Evolutionary conservation across 2,888 invertebrate genomes (phyloP), one percentile per base, ranked within the genome.

Genomic region (Melieria picta): DNA sequence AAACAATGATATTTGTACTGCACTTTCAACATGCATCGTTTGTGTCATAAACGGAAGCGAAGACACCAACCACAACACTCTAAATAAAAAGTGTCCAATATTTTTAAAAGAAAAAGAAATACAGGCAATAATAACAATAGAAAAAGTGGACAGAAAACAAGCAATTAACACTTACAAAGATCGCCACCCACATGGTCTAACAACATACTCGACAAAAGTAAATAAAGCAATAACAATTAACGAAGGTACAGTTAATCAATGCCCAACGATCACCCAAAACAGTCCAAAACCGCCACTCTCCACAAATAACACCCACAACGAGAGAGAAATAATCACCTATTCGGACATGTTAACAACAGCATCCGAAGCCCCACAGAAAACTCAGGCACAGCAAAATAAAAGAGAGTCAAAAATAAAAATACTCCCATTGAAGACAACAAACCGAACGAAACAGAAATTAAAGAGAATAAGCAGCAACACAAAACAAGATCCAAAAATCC

Each of bases 121-220:
- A 30, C 30, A 30, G 30, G 30, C 30, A 30, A 30, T 30, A 30
- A 30, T 30, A 30, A 30, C 30, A 3, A 30, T 30, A 30, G 30
- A 30, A 30, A 30, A 30, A 30, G 30, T 30, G 30, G 69, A 69
- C 42, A 65, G 68, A 46, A 72, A 72, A 30, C 61, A 46, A 47
- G 65, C 68, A 30, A 55, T 56, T 6, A 60, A 55, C n/a, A 63
- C 66, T 4, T 58, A 69, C 45, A 66, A 69, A 47, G 46, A 55
- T 11, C 65, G 72, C 30, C 52, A 72, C 64, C 72, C 56, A 57
- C 42, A 55, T 46, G 47, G 47, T 13, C 9, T 9, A 57, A n/a
- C 62, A 16, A 45, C 47, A 46, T 62, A 45, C 47, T 62, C 62
- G 1, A 6, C 42, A 58, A 42, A 13, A 13, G 11, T 55, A 16